Percentiles rank a stretch among this genome's conserved stretches.
Evolutionary conservation across 2,113 vertebrate species (phyloP).

Genomic region (Pimephales promelas): DNA sequence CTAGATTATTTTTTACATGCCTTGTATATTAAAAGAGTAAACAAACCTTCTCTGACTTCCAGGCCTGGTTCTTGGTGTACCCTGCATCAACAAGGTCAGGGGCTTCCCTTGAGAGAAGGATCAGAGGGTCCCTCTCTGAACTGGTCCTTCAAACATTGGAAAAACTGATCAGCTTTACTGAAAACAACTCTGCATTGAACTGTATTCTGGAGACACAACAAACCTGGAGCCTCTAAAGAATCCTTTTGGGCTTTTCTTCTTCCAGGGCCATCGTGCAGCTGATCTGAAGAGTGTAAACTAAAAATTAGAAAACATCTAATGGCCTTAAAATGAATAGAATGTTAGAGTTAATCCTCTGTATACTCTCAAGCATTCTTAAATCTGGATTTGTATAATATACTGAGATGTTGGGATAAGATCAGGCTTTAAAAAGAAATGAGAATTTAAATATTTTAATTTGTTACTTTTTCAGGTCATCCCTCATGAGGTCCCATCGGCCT

Average conservation of each 20-base stretch:
- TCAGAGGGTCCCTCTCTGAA: slow-evolving; percentile 93
- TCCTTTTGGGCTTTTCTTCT: slow-evolving; percentile 87
- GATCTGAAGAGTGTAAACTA: slow-evolving; percentile 75
- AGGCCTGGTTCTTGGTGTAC: slow-evolving; percentile 99
- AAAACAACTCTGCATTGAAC: not conserved
- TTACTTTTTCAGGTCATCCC: slow-evolving; percentile 84
- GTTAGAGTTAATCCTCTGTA: not conserved
- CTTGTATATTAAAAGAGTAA: not conserved
- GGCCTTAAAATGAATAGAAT: not conserved
- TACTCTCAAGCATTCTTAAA: not conserved
- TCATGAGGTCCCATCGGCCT: slow-evolving; percentile 97
- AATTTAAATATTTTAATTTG: not conserved
- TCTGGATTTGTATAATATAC: not conserved
- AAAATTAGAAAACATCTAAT: not conserved
- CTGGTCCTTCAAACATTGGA: slow-evolving; percentile 82
- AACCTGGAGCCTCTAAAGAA: slow-evolving; percentile 97
- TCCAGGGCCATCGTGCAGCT: slow-evolving; percentile 91
- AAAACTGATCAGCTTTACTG: not conserved
- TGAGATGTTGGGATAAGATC: too few species aligned
- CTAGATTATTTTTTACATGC: not conserved
- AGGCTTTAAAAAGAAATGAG: too few species aligned
- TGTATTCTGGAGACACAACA: slow-evolving; percentile 46
- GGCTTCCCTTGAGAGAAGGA: slow-evolving; percentile 89
- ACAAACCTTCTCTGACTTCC: slow-evolving; percentile 94
- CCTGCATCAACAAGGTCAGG: slow-evolving; percentile 92